Conservation (phyloP, 2,113 vertebrate genomes). For the Oostethus manadensis region DNA sequence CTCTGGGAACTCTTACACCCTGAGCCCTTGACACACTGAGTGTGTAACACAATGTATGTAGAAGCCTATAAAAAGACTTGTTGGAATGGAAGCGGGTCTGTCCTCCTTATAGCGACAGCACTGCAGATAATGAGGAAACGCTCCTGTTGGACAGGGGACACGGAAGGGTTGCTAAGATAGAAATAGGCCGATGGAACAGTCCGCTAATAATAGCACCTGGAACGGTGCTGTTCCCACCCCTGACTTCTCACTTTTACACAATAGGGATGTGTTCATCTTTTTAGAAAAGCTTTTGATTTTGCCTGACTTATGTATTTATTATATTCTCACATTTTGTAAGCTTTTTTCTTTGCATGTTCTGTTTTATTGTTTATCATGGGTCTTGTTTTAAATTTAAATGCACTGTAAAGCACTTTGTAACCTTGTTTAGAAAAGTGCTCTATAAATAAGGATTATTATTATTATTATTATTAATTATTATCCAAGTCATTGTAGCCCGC, state of each 20-base stretch:
- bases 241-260: constrained; percentile 36
- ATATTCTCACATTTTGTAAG: too few species aligned
- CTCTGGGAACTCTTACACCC: constrained; percentile 38
- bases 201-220: constrained; percentile 64
- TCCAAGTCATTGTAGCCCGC: background rate
- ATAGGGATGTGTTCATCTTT: background rate
- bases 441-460: too few species aligned
- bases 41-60: constrained; percentile 32
- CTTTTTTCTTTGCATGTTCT: too few species aligned
- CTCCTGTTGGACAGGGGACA: constrained; percentile 51
- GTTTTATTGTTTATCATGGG: too few species aligned
- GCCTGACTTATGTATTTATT: too few species aligned
- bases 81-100: constrained; percentile 35
- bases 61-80: constrained; percentile 55
- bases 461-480: too few species aligned
- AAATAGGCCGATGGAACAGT: constrained; percentile 49
- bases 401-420: too few species aligned
- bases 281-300: too few species aligned
- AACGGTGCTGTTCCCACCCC: constrained; percentile 58
- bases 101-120: constrained; percentile 41
- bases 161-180: constrained; percentile 10
- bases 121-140: constrained; percentile 61
- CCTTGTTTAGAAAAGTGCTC: too few species aligned
- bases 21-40: constrained; percentile 48
- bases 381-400: too few species aligned